Evolutionary conservation across 1,140 invertebrate genomes (phyloP).

Genomic region (Cardiocondyla obscurior): DNA sequence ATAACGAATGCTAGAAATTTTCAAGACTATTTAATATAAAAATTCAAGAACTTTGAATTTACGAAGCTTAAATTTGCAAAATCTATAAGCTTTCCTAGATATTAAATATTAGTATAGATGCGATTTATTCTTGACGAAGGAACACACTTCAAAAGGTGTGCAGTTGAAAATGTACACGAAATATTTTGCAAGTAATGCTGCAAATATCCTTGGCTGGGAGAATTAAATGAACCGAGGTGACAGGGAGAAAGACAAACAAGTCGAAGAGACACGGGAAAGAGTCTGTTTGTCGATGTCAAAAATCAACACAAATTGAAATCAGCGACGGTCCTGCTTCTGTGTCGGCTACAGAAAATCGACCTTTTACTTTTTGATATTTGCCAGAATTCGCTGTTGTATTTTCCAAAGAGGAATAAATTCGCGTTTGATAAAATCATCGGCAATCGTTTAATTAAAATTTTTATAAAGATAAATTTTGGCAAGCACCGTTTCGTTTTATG

Average conservation of each 20-base stretch:
- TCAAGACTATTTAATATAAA: background rate
- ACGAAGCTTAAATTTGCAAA: background rate
- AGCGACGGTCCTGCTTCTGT: slow-evolving; percentile 67
- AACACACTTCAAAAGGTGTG: slow-evolving; percentile 34
- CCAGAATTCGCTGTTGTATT: slow-evolving; percentile 38
- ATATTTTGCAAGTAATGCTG: slow-evolving; percentile 80
- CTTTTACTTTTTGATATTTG: slow-evolving; percentile 61
- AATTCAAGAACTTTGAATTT: background rate
- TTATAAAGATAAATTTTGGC: slow-evolving; percentile 10
- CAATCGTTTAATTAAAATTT: background rate
- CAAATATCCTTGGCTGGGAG: slow-evolving; percentile 73
- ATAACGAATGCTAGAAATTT: too few species aligned
- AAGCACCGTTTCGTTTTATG: background rate
- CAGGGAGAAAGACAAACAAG: slow-evolving; percentile 77
- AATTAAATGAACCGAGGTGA: slow-evolving; percentile 79
- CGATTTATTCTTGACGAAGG: slow-evolving; percentile 17
- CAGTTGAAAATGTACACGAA: slow-evolving; percentile 74
- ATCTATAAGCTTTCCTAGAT: slow-evolving; percentile 29
- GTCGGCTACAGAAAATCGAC: slow-evolving; percentile 75
- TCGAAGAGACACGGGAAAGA: slow-evolving; percentile 69
- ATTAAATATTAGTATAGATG: slow-evolving; percentile 31
- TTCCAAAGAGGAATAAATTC: slow-evolving; percentile 44
- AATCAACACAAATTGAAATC: slow-evolving; percentile 83
- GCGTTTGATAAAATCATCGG: slow-evolving; percentile 11
- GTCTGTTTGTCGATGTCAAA: slow-evolving; percentile 81